Evolutionary conservation across 2,113 vertebrate species (phyloP).

Genomic region (Cephalopterus ornatus): DNA sequence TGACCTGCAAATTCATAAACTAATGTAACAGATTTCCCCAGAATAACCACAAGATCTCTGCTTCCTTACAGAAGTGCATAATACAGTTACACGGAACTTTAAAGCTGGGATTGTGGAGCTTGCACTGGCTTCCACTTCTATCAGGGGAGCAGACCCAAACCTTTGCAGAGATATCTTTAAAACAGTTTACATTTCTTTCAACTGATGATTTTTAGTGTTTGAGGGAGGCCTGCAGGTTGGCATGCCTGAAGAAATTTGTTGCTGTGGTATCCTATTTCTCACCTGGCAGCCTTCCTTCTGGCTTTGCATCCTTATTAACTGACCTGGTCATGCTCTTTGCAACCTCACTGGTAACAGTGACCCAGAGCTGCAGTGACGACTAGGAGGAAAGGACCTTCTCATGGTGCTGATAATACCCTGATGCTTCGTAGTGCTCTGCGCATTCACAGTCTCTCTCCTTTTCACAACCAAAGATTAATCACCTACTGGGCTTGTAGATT

Average conservation of each 20-base stretch:
- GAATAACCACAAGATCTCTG: background rate
- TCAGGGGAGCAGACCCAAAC: background rate
- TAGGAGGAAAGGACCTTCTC: background rate
- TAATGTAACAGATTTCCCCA: background rate
- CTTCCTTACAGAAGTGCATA: background rate
- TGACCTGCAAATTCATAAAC: background rate
- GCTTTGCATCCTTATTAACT: background rate
- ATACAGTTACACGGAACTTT: background rate
- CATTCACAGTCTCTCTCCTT: background rate
- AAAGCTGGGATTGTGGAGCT: background rate
- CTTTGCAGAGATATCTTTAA: background rate
- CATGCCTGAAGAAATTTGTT: background rate
- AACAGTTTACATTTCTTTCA: background rate
- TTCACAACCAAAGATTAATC: background rate
- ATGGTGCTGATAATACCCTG: fast-evolving
- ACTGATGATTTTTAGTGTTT: background rate
- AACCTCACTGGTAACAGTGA: background rate
- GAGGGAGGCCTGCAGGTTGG: background rate
- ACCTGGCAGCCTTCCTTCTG: background rate
- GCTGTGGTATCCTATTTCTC: background rate
- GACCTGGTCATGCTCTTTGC: background rate
- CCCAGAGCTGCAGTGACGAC: background rate
- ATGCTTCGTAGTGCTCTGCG: fast-evolving
- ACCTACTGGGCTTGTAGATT: background rate
- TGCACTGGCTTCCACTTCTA: background rate